Conservation (phyloP, 2,888 invertebrate species). For the Troides helena region DNA sequence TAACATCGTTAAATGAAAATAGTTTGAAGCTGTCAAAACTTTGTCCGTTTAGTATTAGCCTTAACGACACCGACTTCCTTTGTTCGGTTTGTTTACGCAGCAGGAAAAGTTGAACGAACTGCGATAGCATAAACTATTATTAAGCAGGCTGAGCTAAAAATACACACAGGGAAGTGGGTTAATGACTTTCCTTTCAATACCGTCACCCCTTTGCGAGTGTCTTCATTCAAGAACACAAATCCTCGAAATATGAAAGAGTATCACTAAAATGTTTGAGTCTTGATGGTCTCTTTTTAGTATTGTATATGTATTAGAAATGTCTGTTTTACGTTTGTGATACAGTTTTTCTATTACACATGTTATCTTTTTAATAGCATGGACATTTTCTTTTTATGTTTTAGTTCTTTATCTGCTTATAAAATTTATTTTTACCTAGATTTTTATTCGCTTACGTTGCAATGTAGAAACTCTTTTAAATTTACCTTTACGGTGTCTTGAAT, state of each 20-base stretch:
- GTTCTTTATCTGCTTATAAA: not conserved
- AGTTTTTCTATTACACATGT: too few species aligned
- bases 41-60: constrained; percentile 21
- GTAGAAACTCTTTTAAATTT: constrained; percentile 69
- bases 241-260: constrained; percentile 12
- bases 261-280: constrained; percentile 8
- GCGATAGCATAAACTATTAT: constrained; percentile 35
- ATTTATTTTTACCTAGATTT: not conserved
- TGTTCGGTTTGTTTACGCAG: constrained; percentile 33
- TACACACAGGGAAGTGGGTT: constrained; percentile 64
- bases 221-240: constrained; percentile 27
- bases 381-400: not conserved
- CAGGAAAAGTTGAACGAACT: constrained; percentile 35
- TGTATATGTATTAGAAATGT: not conserved
- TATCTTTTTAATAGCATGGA: not conserved
- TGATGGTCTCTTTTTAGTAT: not conserved
- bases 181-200: constrained; percentile 59
- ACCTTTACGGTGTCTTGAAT: constrained; percentile 64
- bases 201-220: constrained; percentile 41
- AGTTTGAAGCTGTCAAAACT: constrained; percentile 28
- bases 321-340: too few species aligned
- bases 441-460: constrained; percentile 39
- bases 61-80: constrained; percentile 29
- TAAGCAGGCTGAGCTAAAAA: constrained; percentile 58
- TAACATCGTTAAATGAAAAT: constrained; percentile 28